Evolutionary conservation across 2,888 invertebrate genomes (phyloP).

Genomic region (Pachydiplax longipennis): DNA sequence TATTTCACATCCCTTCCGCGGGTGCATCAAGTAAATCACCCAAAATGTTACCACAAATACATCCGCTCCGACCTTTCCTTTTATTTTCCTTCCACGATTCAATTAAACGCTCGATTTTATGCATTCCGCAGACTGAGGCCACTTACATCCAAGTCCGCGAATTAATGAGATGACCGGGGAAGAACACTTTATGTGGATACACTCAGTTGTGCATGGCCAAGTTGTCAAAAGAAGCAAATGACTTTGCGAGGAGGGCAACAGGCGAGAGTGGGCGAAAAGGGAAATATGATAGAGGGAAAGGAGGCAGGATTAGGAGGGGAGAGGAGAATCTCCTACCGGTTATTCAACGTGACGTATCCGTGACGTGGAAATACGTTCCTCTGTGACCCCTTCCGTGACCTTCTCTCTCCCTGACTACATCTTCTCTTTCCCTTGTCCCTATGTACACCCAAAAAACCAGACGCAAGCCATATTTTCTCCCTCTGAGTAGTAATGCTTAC

Average conservation of each 20-base stretch:
- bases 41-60: neutral
- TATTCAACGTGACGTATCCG: constrained; percentile 41
- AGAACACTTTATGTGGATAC: neutral
- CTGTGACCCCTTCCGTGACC: neutral
- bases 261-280: neutral
- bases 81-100: neutral
- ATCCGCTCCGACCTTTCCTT: neutral
- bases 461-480: neutral
- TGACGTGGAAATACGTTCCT: constrained; percentile 30
- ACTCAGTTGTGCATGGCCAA: neutral
- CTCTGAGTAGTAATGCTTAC: neutral
- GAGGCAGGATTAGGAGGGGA: neutral
- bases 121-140: neutral
- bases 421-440: neutral
- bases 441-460: neutral
- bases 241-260: neutral
- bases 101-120: neutral
- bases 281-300: neutral
- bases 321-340: constrained; percentile 18
- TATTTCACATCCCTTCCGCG: too few species aligned
- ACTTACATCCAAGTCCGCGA: neutral
- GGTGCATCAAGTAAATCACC: too few species aligned
- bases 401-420: neutral
- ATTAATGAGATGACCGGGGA: neutral
- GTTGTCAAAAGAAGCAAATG: neutral